Evolutionary conservation across 2,888 invertebrate species (phyloP).

Genomic region (Halictus quadricinctus): DNA sequence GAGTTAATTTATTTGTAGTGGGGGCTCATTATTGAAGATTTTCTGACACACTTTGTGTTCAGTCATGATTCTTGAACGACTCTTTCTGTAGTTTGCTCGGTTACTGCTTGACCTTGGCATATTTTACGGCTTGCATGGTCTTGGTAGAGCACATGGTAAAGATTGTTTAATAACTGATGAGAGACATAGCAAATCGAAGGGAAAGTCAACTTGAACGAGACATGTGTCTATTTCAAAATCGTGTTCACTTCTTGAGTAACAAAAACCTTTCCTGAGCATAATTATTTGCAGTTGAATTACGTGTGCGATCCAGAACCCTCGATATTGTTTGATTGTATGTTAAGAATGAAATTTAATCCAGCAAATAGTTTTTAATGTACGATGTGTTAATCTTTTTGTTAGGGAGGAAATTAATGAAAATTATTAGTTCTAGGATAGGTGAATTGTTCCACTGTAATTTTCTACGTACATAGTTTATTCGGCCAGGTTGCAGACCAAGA

Average conservation of each 20-base stretch:
- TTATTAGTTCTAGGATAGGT: not conserved
- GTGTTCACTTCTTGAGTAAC: too few relatives aligned
- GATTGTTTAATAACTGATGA: conserved; percentile 1
- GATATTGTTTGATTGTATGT: too few relatives aligned
- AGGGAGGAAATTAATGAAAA: too few relatives aligned
- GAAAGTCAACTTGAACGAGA: not conserved
- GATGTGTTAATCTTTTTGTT: too few relatives aligned
- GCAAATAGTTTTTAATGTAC: too few relatives aligned
- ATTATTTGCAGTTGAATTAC: too few relatives aligned
- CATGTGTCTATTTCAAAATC: not conserved
- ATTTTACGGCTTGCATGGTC: not conserved
- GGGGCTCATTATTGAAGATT: not conserved
- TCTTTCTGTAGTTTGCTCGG: not conserved
- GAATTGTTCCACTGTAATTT: not conserved
- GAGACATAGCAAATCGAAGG: not conserved
- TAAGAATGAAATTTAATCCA: too few relatives aligned
- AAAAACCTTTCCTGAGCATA: too few relatives aligned
- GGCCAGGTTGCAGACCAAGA: not conserved
- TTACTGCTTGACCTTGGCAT: not conserved
- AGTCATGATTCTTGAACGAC: not conserved
- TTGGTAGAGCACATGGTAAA: not conserved
- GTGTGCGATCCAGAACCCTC: too few relatives aligned
- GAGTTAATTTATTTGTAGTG: not conserved
- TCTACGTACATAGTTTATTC: not conserved
- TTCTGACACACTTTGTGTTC: not conserved